These are phyloP conservation scores for Pentamera pediparva DNA, from an alignment of 53 echinoderm and acorn worm genomes.

Conservation along the genomic window DNA sequence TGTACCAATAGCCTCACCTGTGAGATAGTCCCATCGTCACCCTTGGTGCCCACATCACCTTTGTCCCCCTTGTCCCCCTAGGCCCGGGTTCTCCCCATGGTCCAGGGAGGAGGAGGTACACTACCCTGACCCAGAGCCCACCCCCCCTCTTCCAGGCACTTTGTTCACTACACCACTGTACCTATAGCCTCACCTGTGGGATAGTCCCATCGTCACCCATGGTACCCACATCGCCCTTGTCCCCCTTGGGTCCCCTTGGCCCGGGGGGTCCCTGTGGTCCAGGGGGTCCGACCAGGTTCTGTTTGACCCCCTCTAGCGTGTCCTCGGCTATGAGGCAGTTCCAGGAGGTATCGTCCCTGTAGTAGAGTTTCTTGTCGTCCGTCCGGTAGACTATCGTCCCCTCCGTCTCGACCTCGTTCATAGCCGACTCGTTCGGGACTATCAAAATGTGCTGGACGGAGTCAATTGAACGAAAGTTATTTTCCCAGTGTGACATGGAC, in stretches of 20 bases:
- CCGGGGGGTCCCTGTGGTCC: conserved; percentile 73
- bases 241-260: conserved; percentile 69
- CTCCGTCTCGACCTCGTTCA: conserved; percentile 69
- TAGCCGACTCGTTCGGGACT: conserved; percentile 67
- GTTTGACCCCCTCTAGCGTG: conserved; percentile 41
- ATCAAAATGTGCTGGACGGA: conserved; percentile 71
- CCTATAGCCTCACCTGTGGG: neutral
- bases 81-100: too few relatives aligned
- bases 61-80: too few relatives aligned
- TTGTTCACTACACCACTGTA: too few relatives aligned
- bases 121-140: too few relatives aligned
- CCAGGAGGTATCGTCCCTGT: conserved; percentile 77
- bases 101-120: too few relatives aligned
- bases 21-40: too few relatives aligned
- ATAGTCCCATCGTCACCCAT: conserved; percentile 24
- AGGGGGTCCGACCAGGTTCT: conserved; percentile 58
- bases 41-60: too few relatives aligned
- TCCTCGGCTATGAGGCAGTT: conserved; percentile 80
- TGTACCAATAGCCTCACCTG: too few relatives aligned
- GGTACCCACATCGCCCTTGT: conserved; percentile 48
- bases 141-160: too few relatives aligned
- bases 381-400: conserved; percentile 83
- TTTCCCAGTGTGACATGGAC: too few relatives aligned
- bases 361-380: conserved; percentile 93
- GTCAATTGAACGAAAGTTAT: neutral